These are phyloP conservation scores for Mycogona germanica DNA, from an alignment of 2,888 invertebrate species.

Conservation along the genomic window DNA sequence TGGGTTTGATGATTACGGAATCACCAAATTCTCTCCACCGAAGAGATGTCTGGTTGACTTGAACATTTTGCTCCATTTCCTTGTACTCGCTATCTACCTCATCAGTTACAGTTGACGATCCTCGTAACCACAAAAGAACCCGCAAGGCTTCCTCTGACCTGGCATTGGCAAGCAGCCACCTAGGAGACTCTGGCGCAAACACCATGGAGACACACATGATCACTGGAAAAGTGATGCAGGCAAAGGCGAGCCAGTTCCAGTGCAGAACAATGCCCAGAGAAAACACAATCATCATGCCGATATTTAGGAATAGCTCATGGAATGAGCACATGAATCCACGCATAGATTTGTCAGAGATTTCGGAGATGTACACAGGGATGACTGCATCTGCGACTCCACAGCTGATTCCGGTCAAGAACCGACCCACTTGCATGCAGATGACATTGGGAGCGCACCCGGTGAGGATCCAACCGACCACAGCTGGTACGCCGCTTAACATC, in stretches of 20 bases:
- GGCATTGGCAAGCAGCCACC: slow-evolving; percentile 7
- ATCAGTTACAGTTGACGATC: neutral
- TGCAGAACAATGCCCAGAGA: slow-evolving; percentile 4
- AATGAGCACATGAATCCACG: slow-evolving; percentile 20
- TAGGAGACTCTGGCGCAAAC: slow-evolving; percentile 16
- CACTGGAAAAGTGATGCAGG: slow-evolving; percentile 5
- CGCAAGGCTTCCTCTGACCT: slow-evolving; percentile 1
- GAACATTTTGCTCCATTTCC: slow-evolving; percentile 5
- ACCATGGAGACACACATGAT: neutral
- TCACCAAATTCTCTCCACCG: slow-evolving; percentile 1
- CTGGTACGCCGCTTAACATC: neutral
- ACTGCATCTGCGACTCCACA: slow-evolving; percentile 20
- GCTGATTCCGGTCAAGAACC: slow-evolving; percentile 20
- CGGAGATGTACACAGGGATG: slow-evolving; percentile 20
- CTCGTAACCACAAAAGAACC: slow-evolving; percentile 6
- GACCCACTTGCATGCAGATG: slow-evolving; percentile 18
- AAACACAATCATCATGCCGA: slow-evolving; percentile 13
- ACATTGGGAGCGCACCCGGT: slow-evolving; percentile 2
- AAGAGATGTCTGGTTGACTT: neutral
- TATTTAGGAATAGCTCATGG: slow-evolving; percentile 17
- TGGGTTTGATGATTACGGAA: slow-evolving; percentile 51
- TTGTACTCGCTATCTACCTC: neutral
- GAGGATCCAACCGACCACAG: slow-evolving; percentile 10
- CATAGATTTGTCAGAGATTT: slow-evolving; percentile 18
- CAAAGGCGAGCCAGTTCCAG: slow-evolving; percentile 14